A percentile compares a stretch with the other conserved stretches of the same genome.
Conservation (phyloP, 1,140 invertebrate species). For the Bombus polaris region DNA sequence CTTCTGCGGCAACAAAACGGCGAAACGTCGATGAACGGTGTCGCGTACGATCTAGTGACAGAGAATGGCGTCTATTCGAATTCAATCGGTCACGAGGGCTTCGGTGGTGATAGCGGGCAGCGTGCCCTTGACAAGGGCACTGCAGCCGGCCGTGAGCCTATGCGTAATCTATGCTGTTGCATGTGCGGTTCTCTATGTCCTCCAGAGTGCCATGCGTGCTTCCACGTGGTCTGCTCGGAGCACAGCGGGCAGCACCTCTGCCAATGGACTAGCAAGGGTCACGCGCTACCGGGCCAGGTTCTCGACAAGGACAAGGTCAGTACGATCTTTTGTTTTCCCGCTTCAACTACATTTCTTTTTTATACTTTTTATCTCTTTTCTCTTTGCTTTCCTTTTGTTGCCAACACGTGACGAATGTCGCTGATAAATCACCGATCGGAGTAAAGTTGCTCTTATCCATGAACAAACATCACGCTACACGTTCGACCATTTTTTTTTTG, state of each 20-base stretch:
- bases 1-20: conserved; percentile 26
- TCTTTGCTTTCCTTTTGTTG: not conserved
- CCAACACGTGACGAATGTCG: not conserved
- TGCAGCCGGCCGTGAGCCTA: not conserved
- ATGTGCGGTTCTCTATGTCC: conserved; percentile 85
- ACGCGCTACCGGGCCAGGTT: conserved; percentile 82
- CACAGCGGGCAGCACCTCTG: conserved; percentile 84
- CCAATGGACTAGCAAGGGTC: conserved; percentile 83
- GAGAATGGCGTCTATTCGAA: conserved; percentile 44
- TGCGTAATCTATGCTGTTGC: conserved; percentile 81
- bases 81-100: conserved; percentile 47
- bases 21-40: not conserved
- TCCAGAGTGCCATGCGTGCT: conserved; percentile 87
- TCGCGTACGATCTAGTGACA: not conserved
- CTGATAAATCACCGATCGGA: not conserved
- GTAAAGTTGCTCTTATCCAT: not conserved
- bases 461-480: no score
- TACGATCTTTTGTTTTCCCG: conserved; percentile 37
- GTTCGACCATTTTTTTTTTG: not conserved
- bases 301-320: conserved; percentile 84
- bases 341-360: not conserved
- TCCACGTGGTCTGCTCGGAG: conserved; percentile 85
- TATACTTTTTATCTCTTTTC: not conserved
- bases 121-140: conserved; percentile 39
- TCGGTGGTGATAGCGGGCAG: not conserved